Percentiles rank a stretch among this genome's conserved stretches.
Evolutionary conservation across 1,140 invertebrate species (phyloP).

Genomic region (Nomia melanderi): DNA sequence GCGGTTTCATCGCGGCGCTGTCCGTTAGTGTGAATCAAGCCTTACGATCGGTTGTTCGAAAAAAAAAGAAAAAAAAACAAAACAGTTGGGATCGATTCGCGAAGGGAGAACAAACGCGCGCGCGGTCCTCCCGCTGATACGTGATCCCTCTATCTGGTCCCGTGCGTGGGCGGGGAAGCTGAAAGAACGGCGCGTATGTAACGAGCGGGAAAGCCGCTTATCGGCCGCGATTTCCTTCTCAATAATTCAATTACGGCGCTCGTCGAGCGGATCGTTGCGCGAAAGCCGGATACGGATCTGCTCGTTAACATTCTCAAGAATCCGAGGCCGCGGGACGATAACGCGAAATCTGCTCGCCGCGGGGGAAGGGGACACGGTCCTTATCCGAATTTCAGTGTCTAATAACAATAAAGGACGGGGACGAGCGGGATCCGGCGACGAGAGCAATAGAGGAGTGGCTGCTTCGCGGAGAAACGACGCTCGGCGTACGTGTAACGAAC

Average conservation of each 20-base stretch:
- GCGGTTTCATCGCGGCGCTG: no score
- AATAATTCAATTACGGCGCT: constrained; percentile 22
- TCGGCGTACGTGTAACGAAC: constrained; percentile 41
- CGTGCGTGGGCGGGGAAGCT: no score
- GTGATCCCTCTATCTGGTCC: no score
- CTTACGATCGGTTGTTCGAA: no score
- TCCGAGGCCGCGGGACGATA: constrained; percentile 7
- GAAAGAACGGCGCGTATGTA: background rate
- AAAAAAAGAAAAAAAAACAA: no score
- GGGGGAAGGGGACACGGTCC: background rate
- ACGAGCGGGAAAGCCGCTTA: background rate
- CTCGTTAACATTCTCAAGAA: constrained; percentile 11
- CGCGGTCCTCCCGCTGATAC: no score
- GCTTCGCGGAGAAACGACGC: constrained; percentile 20
- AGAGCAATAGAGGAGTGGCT: constrained; percentile 33
- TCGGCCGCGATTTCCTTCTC: background rate
- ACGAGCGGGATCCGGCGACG: constrained; percentile 17
- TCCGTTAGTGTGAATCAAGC: no score
- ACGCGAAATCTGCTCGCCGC: constrained; percentile 21
- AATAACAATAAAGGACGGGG: constrained; percentile 37
- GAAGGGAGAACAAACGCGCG: no score
- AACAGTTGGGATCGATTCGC: no score
- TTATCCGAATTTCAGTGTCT: constrained; percentile 31
- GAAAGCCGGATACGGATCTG: background rate
- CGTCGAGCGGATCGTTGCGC: background rate